Percentiles rank a stretch among this genome's conserved stretches.
These are phyloP conservation scores for Actinopyga echinites DNA, from an alignment of 53 echinoderm and acorn worm genomes.

Conservation along the genomic window DNA sequence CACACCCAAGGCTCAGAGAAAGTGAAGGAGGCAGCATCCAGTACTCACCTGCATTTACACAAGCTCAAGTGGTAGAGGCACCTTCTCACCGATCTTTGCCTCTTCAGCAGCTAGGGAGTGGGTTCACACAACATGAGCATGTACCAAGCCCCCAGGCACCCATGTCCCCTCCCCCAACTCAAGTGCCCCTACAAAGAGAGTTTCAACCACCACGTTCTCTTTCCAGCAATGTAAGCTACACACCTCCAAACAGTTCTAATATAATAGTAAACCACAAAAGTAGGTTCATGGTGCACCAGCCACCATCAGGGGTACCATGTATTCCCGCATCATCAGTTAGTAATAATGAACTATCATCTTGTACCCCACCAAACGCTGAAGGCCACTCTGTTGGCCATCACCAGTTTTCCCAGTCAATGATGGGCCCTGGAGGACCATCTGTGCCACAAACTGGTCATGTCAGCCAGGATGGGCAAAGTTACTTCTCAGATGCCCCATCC, in stretches of 20 bases:
- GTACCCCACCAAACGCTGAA: neutral
- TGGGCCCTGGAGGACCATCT: neutral
- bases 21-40: neutral
- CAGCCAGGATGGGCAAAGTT: constrained; percentile 22
- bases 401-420: neutral
- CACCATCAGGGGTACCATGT: neutral
- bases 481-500: constrained; percentile 22
- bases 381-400: neutral
- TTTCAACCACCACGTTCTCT: neutral
- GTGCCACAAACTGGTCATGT: constrained; percentile 8
- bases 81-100: neutral
- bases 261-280: neutral
- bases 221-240: neutral
- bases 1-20: neutral
- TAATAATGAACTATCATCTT: neutral
- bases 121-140: neutral
- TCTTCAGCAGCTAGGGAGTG: neutral
- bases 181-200: neutral
- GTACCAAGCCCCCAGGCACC: neutral
- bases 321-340: neutral
- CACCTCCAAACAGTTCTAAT: neutral
- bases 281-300: constrained; percentile 1
- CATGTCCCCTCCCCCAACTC: neutral
- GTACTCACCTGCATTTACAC: neutral
- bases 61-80: neutral